Percentiles rank a stretch among this genome's conserved stretches.
phyloP scores from a whole-genome alignment of 2,113 vertebrate genomes.

The Mustela lutreola region DNA sequence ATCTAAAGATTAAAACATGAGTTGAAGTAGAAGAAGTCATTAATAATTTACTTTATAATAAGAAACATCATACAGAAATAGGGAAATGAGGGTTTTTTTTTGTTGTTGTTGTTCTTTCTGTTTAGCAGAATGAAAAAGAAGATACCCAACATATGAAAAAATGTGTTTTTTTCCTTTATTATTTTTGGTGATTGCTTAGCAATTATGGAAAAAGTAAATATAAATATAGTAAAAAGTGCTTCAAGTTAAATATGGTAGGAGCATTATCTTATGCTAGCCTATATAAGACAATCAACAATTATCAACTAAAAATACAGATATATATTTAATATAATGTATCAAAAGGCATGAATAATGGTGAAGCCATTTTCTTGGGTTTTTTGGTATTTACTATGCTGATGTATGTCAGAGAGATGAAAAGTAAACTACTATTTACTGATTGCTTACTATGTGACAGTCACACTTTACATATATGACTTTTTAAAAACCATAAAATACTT shows the following conservation, averaged over 20 bases:
- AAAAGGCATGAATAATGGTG: background rate
- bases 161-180: background rate
- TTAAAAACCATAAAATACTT: background rate
- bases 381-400: background rate
- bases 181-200: background rate
- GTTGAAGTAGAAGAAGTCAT: background rate
- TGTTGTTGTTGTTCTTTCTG: background rate
- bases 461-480: background rate
- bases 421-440: background rate
- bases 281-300: background rate
- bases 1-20: background rate
- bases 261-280: background rate
- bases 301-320: background rate
- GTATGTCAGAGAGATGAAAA: background rate
- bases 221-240: background rate
- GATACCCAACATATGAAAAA: background rate
- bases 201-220: background rate
- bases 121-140: background rate
- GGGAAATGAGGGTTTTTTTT: background rate
- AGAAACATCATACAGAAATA: background rate
- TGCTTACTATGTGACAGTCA: background rate
- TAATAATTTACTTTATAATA: background rate
- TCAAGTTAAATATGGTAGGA: background rate
- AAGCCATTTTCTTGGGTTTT: background rate
- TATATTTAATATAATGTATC: background rate